Conservation (phyloP, 1,140 invertebrate species). For the Thaumatotibia leucotreta region DNA sequence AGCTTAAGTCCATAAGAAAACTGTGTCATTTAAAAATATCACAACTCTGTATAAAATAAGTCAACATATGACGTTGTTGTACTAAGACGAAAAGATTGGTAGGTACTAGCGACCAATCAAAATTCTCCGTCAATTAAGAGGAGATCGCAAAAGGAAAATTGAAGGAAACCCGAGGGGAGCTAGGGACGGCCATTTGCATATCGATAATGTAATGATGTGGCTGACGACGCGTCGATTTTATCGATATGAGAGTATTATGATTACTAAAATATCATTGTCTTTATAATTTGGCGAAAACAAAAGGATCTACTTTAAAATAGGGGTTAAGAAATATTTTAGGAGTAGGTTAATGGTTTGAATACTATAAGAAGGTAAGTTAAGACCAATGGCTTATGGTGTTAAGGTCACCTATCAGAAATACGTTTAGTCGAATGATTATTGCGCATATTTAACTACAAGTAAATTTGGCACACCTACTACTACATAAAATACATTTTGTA, state of each 20-base stretch:
- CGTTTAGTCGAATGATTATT: too few species aligned
- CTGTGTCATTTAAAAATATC: neutral
- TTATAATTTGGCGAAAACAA: neutral
- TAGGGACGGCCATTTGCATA: constrained; percentile 24
- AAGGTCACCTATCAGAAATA: too few species aligned
- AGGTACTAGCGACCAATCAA: constrained; percentile 65
- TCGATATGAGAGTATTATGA: constrained; percentile 10
- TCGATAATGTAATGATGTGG: constrained; percentile 28
- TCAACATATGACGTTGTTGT: neutral
- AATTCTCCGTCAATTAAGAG: constrained; percentile 75
- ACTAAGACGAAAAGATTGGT: constrained; percentile 33
- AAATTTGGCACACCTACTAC: too few species aligned
- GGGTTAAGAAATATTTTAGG: neutral
- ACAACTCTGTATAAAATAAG: neutral
- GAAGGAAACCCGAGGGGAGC: constrained; percentile 70
- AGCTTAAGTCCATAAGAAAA: neutral
- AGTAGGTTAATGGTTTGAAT: neutral
- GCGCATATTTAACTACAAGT: too few species aligned
- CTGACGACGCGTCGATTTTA: neutral
- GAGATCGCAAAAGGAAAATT: constrained; percentile 74
- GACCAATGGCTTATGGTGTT: too few species aligned
- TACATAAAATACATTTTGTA: too few species aligned
- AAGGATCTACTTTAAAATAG: neutral
- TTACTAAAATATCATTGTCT: too few species aligned
- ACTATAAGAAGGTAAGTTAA: too few species aligned